phyloP scores from a whole-genome alignment of 92 coral and sea anemone species.

The Porites rus region DNA sequence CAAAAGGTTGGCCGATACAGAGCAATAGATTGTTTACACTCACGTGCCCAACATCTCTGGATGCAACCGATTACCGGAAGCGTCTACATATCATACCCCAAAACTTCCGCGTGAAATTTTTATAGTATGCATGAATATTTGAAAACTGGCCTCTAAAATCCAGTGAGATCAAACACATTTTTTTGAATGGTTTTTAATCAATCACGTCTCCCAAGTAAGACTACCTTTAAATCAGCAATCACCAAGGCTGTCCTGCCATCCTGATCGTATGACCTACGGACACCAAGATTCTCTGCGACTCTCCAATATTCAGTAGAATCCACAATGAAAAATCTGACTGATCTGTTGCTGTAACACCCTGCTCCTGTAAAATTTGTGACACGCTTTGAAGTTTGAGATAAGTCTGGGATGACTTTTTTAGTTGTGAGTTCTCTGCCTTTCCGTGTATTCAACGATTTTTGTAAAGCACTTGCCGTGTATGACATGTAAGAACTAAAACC shows the following conservation, averaged over 20 bases:
- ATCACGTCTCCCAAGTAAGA: neutral
- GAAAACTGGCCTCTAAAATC: too few species aligned
- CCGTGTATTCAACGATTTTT: neutral
- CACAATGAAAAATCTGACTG: constrained; percentile 91
- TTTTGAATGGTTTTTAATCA: too few species aligned
- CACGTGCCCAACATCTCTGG: too few species aligned
- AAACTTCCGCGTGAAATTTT: too few species aligned
- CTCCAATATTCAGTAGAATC: constrained; percentile 88
- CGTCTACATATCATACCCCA: too few species aligned
- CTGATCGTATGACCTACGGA: constrained; percentile 10
- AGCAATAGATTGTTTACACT: too few species aligned
- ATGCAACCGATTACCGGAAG: too few species aligned
- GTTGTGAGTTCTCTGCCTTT: neutral
- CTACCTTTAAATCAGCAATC: constrained; percentile 85
- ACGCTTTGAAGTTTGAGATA: constrained; percentile 57
- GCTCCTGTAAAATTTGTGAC: constrained; percentile 82
- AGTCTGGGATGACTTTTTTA: neutral
- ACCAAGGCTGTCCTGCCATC: constrained; percentile 69
- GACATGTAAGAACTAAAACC: neutral
- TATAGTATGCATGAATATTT: too few species aligned
- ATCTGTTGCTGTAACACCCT: constrained; percentile 92
- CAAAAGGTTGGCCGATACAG: too few species aligned
- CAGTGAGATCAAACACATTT: too few species aligned
- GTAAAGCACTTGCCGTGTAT: neutral
- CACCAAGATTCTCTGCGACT: constrained; percentile 89